A percentile compares a stretch with the other conserved stretches of the same genome.
phyloP scores from a whole-genome alignment of 2,888 invertebrate genomes.

The Galeopsomyia nigrocyanea region DNA sequence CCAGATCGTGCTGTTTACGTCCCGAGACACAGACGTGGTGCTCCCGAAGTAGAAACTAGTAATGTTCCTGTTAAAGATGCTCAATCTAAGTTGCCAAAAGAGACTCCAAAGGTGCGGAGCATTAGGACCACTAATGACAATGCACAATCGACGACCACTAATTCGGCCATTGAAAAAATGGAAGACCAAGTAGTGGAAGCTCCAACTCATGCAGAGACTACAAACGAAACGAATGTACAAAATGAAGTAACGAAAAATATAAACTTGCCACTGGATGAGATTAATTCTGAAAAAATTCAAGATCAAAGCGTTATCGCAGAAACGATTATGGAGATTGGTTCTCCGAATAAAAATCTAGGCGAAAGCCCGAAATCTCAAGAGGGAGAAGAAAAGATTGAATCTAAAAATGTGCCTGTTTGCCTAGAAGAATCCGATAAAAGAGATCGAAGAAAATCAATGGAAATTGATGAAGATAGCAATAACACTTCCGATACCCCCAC shows the following conservation, averaged over 20 bases:
- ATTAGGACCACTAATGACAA: neutral
- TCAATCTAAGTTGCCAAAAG: neutral
- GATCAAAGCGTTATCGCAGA: no score
- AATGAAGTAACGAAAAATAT: no score
- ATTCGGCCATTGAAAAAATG: neutral
- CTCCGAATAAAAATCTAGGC: no score
- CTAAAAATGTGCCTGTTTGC: constrained; percentile 1
- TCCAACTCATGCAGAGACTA: neutral
- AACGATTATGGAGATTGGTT: no score
- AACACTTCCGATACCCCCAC: no score
- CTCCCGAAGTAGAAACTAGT: constrained; percentile 59
- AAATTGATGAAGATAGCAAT: neutral
- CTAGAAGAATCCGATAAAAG: constrained; percentile 32
- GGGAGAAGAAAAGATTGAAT: constrained; percentile 15
- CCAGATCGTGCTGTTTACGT: constrained; percentile 87
- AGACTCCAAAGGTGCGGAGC: neutral
- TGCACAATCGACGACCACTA: neutral
- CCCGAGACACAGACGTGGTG: constrained; percentile 76
- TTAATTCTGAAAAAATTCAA: no score
- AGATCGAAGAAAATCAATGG: constrained; percentile 36
- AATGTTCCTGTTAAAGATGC: constrained; percentile 24
- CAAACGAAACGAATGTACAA: no score
- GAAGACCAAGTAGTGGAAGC: constrained; percentile 6
- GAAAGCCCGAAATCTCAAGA: neutral
- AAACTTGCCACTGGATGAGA: no score